A percentile compares a stretch with the other conserved stretches of the same genome.
Conservation (phyloP, 2,113 vertebrate species). For the Myrmecophaga tridactyla region DNA sequence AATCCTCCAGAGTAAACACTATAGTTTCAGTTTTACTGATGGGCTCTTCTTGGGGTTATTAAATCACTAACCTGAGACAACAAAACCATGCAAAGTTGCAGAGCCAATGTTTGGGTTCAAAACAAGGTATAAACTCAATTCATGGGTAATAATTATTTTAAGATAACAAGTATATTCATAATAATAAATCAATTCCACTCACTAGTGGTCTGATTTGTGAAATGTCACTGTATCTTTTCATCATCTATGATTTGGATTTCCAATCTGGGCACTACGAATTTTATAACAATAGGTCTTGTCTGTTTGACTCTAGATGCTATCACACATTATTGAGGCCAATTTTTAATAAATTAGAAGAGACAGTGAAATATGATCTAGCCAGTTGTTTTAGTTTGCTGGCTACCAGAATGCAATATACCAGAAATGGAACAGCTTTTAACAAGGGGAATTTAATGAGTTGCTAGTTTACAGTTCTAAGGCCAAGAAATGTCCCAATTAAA, state of each 20-base stretch:
- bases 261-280: background rate
- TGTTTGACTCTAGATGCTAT: background rate
- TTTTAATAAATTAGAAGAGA: slow-evolving; percentile 23
- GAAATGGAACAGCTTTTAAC: too few relatives aligned
- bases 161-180: background rate
- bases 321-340: background rate
- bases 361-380: slow-evolving; percentile 43
- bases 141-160: background rate
- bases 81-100: background rate
- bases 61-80: background rate
- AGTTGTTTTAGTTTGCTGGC: too few relatives aligned
- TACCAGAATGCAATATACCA: too few relatives aligned
- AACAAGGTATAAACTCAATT: slow-evolving; percentile 10
- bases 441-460: too few relatives aligned
- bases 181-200: background rate
- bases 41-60: background rate
- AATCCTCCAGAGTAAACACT: background rate
- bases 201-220: background rate
- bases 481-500: too few relatives aligned
- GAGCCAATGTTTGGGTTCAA: background rate
- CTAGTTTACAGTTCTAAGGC: too few relatives aligned
- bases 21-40: slow-evolving; percentile 11
- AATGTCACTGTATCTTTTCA: background rate
- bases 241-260: background rate
- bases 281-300: slow-evolving; percentile 16